These are phyloP conservation scores for Drosophila paucipuncta DNA, from an alignment of 2,888 invertebrate species.

Conservation along the genomic window DNA sequence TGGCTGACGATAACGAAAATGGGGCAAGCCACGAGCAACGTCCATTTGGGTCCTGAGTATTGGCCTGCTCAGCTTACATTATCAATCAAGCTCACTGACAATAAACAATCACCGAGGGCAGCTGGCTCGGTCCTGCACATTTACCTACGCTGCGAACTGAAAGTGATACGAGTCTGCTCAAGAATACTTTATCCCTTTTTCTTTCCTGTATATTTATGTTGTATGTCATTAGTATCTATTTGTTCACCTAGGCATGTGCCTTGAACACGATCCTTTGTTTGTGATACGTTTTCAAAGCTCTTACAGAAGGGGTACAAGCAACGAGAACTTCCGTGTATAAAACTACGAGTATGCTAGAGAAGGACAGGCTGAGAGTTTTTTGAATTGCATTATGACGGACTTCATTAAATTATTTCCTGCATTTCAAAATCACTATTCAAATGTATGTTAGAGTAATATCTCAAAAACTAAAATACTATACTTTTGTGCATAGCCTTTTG, in stretches of 20 bases:
- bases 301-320: constrained; percentile 3
- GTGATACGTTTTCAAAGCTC: constrained; percentile 18
- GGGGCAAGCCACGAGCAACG: constrained; percentile 14
- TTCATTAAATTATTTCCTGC: background rate
- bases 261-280: constrained; percentile 75
- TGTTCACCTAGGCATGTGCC: constrained; percentile 47
- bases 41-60: constrained; percentile 29
- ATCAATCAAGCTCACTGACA: constrained; percentile 78
- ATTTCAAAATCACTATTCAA: background rate
- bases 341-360: background rate
- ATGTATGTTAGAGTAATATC: background rate
- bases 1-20: constrained; percentile 55
- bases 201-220: constrained; percentile 1
- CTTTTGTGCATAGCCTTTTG: background rate
- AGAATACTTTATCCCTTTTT: constrained; percentile 21
- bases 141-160: constrained; percentile 58
- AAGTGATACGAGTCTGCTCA: constrained; percentile 52
- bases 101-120: constrained; percentile 53
- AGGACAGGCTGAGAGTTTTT: background rate
- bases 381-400: background rate
- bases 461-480: background rate
- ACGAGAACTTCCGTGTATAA: background rate
- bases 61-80: constrained; percentile 74
- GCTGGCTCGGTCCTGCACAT: constrained; percentile 32
- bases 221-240: constrained; percentile 58